phyloP scores from a whole-genome alignment of 2,113 vertebrate species.

The Oxygymnocypris stewartii region DNA sequence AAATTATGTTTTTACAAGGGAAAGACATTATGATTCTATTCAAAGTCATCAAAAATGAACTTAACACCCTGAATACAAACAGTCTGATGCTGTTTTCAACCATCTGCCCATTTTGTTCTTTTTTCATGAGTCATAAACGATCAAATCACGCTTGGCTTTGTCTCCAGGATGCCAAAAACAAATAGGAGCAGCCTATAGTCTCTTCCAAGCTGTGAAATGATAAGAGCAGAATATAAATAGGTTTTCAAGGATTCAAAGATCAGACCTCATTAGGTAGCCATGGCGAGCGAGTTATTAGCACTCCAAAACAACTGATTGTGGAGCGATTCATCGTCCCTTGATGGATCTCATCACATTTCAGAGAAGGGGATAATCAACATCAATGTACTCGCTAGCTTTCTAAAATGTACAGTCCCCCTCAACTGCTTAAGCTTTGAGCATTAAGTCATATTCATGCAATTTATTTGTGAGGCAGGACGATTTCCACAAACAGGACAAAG shows the following conservation, averaged over 20 bases:
- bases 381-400: not conserved
- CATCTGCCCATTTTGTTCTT: conserved; percentile 12
- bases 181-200: conserved; percentile 12
- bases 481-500: not conserved
- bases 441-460: not conserved
- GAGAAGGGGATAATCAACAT: not conserved
- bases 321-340: not conserved
- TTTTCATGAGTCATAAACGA: not conserved
- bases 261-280: conserved; percentile 29
- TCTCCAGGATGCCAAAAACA: not conserved
- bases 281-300: conserved; percentile 16
- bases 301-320: conserved; percentile 27
- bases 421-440: not conserved
- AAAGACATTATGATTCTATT: not conserved
- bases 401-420: not conserved
- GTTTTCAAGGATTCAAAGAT: conserved; percentile 22
- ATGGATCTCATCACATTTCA: conserved; percentile 24
- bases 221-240: conserved; percentile 25
- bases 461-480: not conserved
- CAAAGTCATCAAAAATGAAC: not conserved
- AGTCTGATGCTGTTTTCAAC: not conserved
- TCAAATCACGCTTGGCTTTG: not conserved
- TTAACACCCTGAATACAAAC: not conserved
- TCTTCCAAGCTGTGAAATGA: conserved; percentile 18
- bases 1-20: not conserved